These are phyloP conservation scores for Trissonchulus latispiculum DNA, from an alignment of 2,888 invertebrate species.

Conservation along the genomic window DNA sequence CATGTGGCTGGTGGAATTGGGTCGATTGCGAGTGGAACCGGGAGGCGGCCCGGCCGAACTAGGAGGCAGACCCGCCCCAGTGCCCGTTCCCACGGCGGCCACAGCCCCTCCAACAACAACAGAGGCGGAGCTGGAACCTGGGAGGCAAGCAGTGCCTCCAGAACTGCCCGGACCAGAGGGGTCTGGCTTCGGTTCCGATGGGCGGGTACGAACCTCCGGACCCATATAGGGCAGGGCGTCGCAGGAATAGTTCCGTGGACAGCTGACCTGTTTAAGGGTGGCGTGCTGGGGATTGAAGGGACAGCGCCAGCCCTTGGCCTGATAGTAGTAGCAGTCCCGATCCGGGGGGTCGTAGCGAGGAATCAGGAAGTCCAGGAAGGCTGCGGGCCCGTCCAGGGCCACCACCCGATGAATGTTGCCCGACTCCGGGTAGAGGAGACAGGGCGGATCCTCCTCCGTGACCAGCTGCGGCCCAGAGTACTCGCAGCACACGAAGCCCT, in stretches of 20 bases:
- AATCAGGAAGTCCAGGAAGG: conserved; percentile 1
- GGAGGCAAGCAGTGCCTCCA: too few relatives aligned
- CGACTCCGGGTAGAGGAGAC: not conserved
- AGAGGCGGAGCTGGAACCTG: too few relatives aligned
- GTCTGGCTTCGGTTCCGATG: too few relatives aligned
- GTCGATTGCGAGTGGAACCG: too few relatives aligned
- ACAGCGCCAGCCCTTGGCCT: not conserved
- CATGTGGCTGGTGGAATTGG: too few relatives aligned
- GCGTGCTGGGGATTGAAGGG: not conserved
- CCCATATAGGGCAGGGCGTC: not conserved
- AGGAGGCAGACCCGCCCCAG: too few relatives aligned
- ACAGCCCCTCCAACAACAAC: too few relatives aligned
- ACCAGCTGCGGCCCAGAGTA: not conserved
- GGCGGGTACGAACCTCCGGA: too few relatives aligned
- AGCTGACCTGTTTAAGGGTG: not conserved
- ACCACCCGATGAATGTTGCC: not conserved
- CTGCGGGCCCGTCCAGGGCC: not conserved
- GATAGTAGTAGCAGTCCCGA: not conserved
- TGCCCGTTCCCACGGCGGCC: too few relatives aligned
- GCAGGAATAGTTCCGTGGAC: not conserved
- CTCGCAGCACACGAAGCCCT: not conserved
- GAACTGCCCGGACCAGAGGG: too few relatives aligned
- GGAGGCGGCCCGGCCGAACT: too few relatives aligned
- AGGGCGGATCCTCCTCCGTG: not conserved
- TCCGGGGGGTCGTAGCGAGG: conserved; percentile 6